phyloP scores from a whole-genome alignment of 1,140 invertebrate genomes.

The Papilio helenus region DNA sequence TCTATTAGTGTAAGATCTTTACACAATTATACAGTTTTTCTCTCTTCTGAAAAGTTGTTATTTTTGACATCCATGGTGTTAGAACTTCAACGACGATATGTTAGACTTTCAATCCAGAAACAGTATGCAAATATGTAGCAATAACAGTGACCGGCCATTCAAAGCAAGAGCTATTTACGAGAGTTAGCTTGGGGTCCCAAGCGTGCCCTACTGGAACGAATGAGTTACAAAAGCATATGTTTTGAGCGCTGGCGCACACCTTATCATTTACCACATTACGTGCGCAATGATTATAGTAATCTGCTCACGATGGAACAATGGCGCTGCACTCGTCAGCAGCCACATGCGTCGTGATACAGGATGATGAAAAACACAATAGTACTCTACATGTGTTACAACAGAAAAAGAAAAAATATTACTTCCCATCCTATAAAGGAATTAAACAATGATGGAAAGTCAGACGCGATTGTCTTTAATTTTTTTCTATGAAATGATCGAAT shows the following conservation, averaged over 20 bases:
- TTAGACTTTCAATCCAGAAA: no score
- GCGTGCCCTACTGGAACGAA: conserved; percentile 68
- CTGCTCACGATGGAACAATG: conserved; percentile 78
- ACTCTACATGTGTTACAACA: neutral
- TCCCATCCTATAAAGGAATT: no score
- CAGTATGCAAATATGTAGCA: neutral
- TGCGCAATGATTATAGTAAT: conserved; percentile 81
- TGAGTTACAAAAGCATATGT: conserved; percentile 80
- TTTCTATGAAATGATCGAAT: neutral
- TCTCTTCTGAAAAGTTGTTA: no score
- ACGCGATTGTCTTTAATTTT: no score
- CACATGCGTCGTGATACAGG: conserved; percentile 62
- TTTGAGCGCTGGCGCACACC: conserved; percentile 75
- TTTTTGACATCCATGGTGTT: no score
- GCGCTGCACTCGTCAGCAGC: conserved; percentile 66
- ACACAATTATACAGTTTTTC: no score
- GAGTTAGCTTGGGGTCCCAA: conserved; percentile 40
- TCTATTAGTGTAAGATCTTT: no score
- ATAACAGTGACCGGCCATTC: conserved; percentile 3
- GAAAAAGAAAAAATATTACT: neutral
- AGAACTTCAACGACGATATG: neutral
- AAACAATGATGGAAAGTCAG: no score
- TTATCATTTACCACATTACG: conserved; percentile 82
- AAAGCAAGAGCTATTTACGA: conserved; percentile 34
- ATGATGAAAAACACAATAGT: conserved; percentile 41